Base-by-base conservation (phyloP, 1,140 invertebrate genomes). In the Liolophura sinensis region DNA sequence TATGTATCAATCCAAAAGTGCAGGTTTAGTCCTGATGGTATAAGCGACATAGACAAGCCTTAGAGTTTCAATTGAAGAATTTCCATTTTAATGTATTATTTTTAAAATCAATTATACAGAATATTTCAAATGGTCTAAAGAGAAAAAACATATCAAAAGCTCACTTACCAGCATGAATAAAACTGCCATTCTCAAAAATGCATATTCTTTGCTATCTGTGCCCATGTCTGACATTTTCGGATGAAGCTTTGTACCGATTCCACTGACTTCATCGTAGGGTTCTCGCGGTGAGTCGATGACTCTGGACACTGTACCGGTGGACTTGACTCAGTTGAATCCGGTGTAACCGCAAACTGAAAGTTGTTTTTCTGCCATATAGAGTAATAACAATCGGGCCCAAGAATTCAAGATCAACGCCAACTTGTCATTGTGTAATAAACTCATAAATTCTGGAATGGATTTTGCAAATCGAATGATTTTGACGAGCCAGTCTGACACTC, bases 341-440 rank as follows among this genome's bases (percentile, higher is more conserved):
- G 78, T 15, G 79, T 83, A 12, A 83, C 81, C 25, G 78, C 81
- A 63, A 83, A 84, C 63, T 82, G 74, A 66, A 82, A 82, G 69
- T 84, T 81, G 58, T 74, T 77, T n/a, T 73, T 84, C 82, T 0
- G 81, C 78, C 82, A 84, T 82, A 62, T 77, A 78, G 20, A 84
- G 67, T 7, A 83, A 68, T 64, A 84, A 64, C 14, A 84, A 63
- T 12, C 80, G 63, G 12, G 79, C 76, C 80, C 82, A 82, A 0
- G 81, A 76, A 63, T 78, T 75, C 49, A 80, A 64, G 16, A 83
- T 69, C 25, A 84, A 66, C n/a, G 78, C 78, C 31, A 80, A 55
- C 69, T 79, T 75, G 72, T 84, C 82, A 63, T 79, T 76, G 57
- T 78, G 75, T 49, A 77, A 74, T 59, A 84, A 70, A 22, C 68